A percentile compares a stretch with the other conserved stretches of the same genome.
phyloP scores from a whole-genome alignment of 2,888 invertebrate genomes.

The Salticus scenicus region DNA sequence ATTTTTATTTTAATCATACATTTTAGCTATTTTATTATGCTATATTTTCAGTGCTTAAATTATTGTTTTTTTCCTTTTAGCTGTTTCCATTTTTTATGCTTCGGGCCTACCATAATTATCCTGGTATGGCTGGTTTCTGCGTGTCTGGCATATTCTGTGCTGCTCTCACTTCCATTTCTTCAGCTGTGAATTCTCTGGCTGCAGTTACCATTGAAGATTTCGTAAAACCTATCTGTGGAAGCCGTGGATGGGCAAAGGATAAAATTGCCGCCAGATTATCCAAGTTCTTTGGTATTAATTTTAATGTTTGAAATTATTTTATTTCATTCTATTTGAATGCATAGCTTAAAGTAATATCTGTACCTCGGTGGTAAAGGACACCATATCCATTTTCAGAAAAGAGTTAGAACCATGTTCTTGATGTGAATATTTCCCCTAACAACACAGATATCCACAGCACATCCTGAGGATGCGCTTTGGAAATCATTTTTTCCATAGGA shows the following conservation, averaged over 20 bases:
- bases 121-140: constrained; percentile 90
- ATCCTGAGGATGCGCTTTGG: too few relatives aligned
- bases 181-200: constrained; percentile 91
- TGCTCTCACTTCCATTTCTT: constrained; percentile 91
- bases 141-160: constrained; percentile 94
- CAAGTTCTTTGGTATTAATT: constrained; percentile 75
- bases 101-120: constrained; percentile 78
- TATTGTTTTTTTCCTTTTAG: constrained; percentile 31
- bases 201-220: constrained; percentile 95
- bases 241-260: constrained; percentile 22
- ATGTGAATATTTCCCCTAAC: too few relatives aligned
- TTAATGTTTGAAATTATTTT: neutral
- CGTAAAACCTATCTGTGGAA: constrained; percentile 78
- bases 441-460: too few relatives aligned
- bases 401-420: too few relatives aligned
- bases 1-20: too few relatives aligned
- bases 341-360: too few relatives aligned
- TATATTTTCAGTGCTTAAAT: too few relatives aligned
- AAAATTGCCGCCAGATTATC: constrained; percentile 23
- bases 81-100: constrained; percentile 76
- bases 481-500: too few relatives aligned
- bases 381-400: too few relatives aligned
- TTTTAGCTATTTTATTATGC: too few relatives aligned
- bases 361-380: too few relatives aligned
- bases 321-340: too few relatives aligned